Evolutionary conservation across 2,113 vertebrate genomes (phyloP).

Genomic region (Pica pica): DNA sequence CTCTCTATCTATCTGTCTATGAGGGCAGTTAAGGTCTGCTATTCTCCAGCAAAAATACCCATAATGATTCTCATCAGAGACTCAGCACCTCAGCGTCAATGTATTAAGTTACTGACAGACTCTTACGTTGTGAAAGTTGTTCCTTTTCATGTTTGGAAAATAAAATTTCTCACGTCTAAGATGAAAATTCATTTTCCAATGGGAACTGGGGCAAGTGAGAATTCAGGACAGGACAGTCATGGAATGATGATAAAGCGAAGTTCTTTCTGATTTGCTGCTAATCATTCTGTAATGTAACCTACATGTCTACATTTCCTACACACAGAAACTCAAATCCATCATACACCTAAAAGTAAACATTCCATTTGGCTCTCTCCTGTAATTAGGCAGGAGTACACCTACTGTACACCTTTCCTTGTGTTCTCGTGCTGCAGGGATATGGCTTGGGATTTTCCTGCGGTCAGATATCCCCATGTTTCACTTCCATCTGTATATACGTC

Average conservation of each 20-base stretch:
- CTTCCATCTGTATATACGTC: neutral
- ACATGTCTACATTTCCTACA: neutral
- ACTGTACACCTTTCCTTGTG: neutral
- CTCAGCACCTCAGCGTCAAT: neutral
- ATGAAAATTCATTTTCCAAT: neutral
- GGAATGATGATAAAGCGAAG: neutral
- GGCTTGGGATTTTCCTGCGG: neutral
- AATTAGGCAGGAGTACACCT: neutral
- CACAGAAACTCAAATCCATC: neutral
- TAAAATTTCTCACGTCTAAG: neutral
- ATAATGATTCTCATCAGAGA: neutral
- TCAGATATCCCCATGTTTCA: neutral
- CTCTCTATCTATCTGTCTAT: neutral
- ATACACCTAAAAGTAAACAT: fast-evolving
- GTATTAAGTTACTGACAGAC: neutral
- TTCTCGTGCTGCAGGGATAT: fast-evolving
- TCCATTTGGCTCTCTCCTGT: neutral
- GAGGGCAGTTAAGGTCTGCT: neutral
- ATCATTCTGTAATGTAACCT: neutral
- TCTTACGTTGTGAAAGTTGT: neutral
- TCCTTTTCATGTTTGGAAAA: neutral
- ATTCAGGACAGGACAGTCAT: neutral
- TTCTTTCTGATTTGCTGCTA: neutral
- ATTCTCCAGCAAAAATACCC: neutral
- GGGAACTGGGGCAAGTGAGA: neutral